A percentile compares a stretch with the other conserved stretches of the same genome.
These are phyloP conservation scores for Varecia variegata DNA, from an alignment of 2,797 vertebrate species.

Conservation along the genomic window DNA sequence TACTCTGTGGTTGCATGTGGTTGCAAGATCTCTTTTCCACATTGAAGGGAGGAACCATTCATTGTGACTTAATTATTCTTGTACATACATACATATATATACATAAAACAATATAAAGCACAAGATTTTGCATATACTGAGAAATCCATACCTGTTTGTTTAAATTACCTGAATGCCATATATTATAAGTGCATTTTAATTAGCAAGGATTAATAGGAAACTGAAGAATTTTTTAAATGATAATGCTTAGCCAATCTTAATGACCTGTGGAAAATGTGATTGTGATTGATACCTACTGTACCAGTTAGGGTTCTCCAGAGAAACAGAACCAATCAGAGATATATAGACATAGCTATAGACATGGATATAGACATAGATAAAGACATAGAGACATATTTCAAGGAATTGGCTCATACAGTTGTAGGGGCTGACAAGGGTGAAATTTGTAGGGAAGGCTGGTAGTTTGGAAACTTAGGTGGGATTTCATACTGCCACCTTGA, in stretches of 20 bases:
- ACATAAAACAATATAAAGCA: not conserved
- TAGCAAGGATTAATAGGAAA: not conserved
- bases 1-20: not conserved
- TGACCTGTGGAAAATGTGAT: not conserved
- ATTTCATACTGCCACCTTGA: not conserved
- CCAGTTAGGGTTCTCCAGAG: not conserved
- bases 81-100: not conserved
- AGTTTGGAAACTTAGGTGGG: not conserved
- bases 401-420: not conserved
- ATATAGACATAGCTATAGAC: not conserved
- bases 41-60: not conserved
- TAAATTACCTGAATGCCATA: not conserved
- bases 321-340: not conserved
- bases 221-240: not conserved
- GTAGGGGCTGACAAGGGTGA: not conserved
- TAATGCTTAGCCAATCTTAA: not conserved
- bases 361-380: not conserved
- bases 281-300: not conserved
- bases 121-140: not conserved
- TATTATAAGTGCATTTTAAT: not conserved
- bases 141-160: not conserved
- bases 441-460: not conserved
- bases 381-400: not conserved
- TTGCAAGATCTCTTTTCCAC: not conserved
- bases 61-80: not conserved